phyloP scores from a whole-genome alignment of 2,113 vertebrate genomes.

The Alexandromys fortis region DNA sequence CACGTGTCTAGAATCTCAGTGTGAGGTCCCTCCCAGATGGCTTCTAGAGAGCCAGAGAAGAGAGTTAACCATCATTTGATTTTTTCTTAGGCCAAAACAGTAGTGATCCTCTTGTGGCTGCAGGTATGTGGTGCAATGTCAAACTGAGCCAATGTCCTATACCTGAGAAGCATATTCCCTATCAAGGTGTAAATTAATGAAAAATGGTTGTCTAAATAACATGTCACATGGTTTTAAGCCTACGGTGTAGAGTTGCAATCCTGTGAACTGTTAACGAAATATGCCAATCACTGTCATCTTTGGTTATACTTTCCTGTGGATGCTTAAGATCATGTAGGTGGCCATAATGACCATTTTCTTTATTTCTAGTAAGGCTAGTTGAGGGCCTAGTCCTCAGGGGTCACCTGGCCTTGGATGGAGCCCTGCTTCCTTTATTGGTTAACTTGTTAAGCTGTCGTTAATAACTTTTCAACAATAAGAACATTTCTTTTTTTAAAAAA shows the following conservation, averaged over 20 bases:
- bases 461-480: neutral
- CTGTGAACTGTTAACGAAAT: neutral
- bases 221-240: neutral
- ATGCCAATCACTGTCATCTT: neutral
- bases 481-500: slow-evolving; percentile 24
- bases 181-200: neutral
- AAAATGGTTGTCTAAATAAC: neutral
- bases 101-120: neutral
- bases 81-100: neutral
- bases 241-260: neutral
- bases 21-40: neutral
- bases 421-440: neutral
- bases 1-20: neutral
- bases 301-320: neutral
- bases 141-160: neutral
- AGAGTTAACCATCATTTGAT: neutral
- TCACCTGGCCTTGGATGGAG: neutral
- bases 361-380: neutral
- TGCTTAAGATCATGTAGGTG: neutral
- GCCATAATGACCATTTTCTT: neutral
- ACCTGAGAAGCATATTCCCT: neutral
- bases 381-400: neutral
- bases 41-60: neutral
- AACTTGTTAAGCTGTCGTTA: slow-evolving; percentile 24
- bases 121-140: neutral